phyloP scores from a whole-genome alignment of 2,888 invertebrate species.

The Eumerus sabulonum region DNA sequence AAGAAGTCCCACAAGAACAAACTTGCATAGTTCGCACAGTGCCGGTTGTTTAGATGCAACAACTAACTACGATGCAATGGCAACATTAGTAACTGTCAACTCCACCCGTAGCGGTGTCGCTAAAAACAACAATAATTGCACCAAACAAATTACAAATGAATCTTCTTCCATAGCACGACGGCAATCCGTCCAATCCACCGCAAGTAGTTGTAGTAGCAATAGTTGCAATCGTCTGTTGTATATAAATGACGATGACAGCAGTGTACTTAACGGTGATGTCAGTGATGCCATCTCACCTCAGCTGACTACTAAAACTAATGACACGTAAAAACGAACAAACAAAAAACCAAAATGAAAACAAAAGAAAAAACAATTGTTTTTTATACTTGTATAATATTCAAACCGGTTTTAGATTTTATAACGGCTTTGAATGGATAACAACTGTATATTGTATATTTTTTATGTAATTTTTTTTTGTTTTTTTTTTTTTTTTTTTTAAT shows the following conservation, averaged over 20 bases:
- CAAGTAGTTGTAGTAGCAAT: conserved; percentile 56
- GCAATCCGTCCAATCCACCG: conserved; percentile 49
- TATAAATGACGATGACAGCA: conserved; percentile 32
- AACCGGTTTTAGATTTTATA: too few relatives aligned
- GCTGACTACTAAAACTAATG: conserved; percentile 26
- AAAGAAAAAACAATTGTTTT: neutral
- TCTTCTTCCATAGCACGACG: conserved; percentile 55
- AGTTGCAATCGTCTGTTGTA: conserved; percentile 43
- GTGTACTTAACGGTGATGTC: conserved; percentile 35
- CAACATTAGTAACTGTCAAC: conserved; percentile 35
- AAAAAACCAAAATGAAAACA: neutral
- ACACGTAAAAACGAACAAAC: conserved; percentile 37
- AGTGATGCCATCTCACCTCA: conserved; percentile 45
- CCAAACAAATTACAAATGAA: conserved; percentile 57
- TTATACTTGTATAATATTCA: conserved; percentile 22
- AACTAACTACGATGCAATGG: conserved; percentile 52
- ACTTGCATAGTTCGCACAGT: conserved; percentile 70
- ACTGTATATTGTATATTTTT: too few relatives aligned
- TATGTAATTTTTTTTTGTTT: too few relatives aligned
- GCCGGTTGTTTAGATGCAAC: conserved; percentile 61
- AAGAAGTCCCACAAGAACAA: conserved; percentile 72
- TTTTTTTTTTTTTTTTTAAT: too few relatives aligned
- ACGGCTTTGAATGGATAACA: too few relatives aligned
- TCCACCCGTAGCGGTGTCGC: conserved; percentile 16
- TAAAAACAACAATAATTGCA: conserved; percentile 49